phyloP scores from a whole-genome alignment of 2,113 vertebrate genomes.

The Gila orcuttii region DNA sequence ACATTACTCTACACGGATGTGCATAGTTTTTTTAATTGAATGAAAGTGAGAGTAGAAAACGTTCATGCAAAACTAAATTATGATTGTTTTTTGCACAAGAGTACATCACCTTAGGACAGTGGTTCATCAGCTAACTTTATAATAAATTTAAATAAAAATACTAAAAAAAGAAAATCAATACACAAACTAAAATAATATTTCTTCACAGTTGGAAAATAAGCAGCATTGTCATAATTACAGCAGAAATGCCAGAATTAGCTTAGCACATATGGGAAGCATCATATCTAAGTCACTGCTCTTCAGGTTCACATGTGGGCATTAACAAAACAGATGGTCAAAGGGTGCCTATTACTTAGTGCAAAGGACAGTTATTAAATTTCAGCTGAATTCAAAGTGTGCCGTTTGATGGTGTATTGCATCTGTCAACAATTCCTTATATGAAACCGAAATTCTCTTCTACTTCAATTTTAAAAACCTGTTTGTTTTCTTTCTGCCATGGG shows the following conservation, averaged over 20 bases:
- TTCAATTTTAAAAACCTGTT: slow-evolving; percentile 18
- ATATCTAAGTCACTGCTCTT: not conserved
- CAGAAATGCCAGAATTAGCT: not conserved
- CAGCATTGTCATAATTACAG: not conserved
- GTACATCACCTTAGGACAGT: too few species aligned
- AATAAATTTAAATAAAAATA: too few species aligned
- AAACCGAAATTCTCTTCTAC: not conserved
- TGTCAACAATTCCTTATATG: not conserved
- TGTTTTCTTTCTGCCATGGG: not conserved
- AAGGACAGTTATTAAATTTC: not conserved
- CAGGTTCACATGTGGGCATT: not conserved
- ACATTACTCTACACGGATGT: too few species aligned
- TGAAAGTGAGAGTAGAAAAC: too few species aligned
- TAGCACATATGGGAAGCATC: not conserved
- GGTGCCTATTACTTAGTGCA: not conserved
- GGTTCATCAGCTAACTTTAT: too few species aligned
- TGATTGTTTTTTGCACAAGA: too few species aligned
- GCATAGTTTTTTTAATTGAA: too few species aligned
- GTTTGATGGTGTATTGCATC: not conserved
- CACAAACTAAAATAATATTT: too few species aligned
- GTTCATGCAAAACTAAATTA: too few species aligned
- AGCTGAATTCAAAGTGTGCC: not conserved
- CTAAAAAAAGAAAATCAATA: too few species aligned
- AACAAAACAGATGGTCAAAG: not conserved
- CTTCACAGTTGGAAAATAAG: too few species aligned